Base-by-base conservation (phyloP, 2,797 vertebrate genomes). In the Catostomus latipinnis region DNA sequence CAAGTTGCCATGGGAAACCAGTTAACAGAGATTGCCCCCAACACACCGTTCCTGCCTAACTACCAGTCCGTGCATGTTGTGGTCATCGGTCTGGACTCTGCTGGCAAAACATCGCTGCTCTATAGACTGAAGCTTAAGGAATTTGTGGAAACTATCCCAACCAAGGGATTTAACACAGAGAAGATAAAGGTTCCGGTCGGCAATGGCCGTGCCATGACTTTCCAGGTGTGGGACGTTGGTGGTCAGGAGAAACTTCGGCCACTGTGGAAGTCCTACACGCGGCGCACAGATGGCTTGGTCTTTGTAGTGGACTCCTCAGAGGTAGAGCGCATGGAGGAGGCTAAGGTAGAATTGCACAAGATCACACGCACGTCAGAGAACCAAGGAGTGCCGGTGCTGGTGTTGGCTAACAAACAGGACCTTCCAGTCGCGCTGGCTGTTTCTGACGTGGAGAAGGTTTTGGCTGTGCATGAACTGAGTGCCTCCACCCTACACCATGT, bases 401-500 rank as follows among this genome's bases (percentile, higher is more conserved):
- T 97, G 80, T 89, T 97, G 80, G 96, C 96, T 87, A 97, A 96
- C 91, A 97, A 97, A 49, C 96, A 97, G 90, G 96, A 97, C 91
- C 86, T 91, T 88, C 91, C 92, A 0, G 90, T 92, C 0, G 96
- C 96, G 0, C 76, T 93, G 80, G 90, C 94, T 0, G 91, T 90
- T 0, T 63, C 87, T 0, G 95, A 97, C 89, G 92, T 97, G 87
- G 96, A 97, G 88, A 96, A 96, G 86, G 88, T 94, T 85, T 91
- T 97, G 12, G 88, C 93, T 0, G 91, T 96, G 5, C 93, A 94
- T 0, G 96, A 97, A 83, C 94, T 96, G 66, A 93, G 93, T 52
- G 65, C 87, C 6, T 88, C 92, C 85, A 95, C 95, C 0, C 89
- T 94, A 86, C 93, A 92, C 53, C 93, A 96, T 22, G 92, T 95